phyloP scores from a whole-genome alignment of 2,113 vertebrate species.

The Canis aureus region DNA sequence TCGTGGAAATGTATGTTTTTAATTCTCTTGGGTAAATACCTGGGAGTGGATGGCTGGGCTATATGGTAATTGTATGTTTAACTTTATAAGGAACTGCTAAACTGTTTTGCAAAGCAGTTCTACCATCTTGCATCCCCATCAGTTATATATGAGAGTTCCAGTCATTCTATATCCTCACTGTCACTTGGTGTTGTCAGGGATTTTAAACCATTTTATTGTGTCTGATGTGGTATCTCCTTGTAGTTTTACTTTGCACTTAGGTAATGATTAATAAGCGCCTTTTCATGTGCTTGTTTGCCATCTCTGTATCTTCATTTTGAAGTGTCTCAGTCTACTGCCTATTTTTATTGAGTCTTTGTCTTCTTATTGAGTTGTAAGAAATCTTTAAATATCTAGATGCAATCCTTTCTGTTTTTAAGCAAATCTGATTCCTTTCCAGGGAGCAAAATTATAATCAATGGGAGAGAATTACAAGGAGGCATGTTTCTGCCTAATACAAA shows the following conservation, averaged over 20 bases:
- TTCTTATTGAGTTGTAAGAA: conserved; percentile 3
- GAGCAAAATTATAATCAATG: not conserved
- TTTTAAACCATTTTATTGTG: not conserved
- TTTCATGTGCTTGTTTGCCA: not conserved
- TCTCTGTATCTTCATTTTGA: not conserved
- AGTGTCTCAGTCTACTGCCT: not conserved
- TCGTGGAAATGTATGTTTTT: not conserved
- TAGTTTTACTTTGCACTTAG: conserved; percentile 17
- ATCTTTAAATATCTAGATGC: not conserved
- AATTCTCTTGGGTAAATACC: not conserved
- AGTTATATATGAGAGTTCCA: not conserved
- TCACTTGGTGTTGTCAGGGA: not conserved
- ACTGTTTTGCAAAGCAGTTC: not conserved
- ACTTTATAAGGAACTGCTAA: not conserved
- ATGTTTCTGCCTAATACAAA: not conserved
- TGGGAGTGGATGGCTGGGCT: not conserved
- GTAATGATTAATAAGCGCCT: not conserved
- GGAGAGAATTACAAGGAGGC: not conserved
- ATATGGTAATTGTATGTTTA: not conserved
- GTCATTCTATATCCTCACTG: not conserved
- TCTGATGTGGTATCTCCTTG: not conserved
- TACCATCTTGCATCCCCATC: not conserved
- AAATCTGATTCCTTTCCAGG: not conserved
- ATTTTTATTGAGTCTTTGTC: not conserved
- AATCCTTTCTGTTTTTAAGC: not conserved